These are phyloP conservation scores for Ennomos erosarius DNA, from an alignment of 2,888 invertebrate species.

Conservation along the genomic window DNA sequence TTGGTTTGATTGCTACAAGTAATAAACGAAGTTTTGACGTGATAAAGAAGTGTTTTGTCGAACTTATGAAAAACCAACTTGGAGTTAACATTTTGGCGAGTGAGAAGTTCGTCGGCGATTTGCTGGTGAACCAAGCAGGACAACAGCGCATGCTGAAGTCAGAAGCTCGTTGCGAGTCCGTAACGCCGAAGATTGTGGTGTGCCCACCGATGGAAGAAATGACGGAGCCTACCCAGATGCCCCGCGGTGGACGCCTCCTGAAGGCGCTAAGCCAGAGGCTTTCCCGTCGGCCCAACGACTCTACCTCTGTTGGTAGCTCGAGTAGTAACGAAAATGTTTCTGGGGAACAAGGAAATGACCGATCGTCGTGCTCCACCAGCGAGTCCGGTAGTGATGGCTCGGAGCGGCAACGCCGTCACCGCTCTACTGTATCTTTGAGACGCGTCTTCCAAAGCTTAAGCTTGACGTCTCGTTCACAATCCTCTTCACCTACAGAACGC, in stretches of 20 bases:
- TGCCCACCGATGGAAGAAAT: slow-evolving; percentile 82
- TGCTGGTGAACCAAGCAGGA: slow-evolving; percentile 60
- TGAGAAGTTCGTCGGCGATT: slow-evolving; percentile 66
- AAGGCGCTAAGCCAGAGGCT: slow-evolving; percentile 88
- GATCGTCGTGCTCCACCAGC: slow-evolving; percentile 85
- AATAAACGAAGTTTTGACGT: slow-evolving; percentile 39
- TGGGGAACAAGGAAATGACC: slow-evolving; percentile 68
- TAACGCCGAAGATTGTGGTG: slow-evolving; percentile 78
- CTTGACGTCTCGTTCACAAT: slow-evolving; percentile 87
- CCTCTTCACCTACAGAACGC: slow-evolving; percentile 83
- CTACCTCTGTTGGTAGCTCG: slow-evolving; percentile 74
- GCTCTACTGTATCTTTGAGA: slow-evolving; percentile 88
- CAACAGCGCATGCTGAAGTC: slow-evolving; percentile 57
- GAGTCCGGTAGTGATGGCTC: slow-evolving; percentile 88
- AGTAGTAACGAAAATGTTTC: slow-evolving; percentile 79
- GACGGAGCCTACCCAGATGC: slow-evolving; percentile 82
- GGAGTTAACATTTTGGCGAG: slow-evolving; percentile 64
- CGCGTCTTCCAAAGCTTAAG: slow-evolving; percentile 89
- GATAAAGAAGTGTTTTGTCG: slow-evolving; percentile 51
- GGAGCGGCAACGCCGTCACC: slow-evolving; percentile 75
- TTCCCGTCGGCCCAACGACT: slow-evolving; percentile 79
- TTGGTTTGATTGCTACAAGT: slow-evolving; percentile 34
- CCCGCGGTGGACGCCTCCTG: slow-evolving; percentile 87
- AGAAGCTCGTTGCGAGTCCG: slow-evolving; percentile 61
- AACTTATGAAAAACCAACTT: slow-evolving; percentile 75